Conservation (phyloP, 2,113 vertebrate species). For the Prionailurus viverrinus region DNA sequence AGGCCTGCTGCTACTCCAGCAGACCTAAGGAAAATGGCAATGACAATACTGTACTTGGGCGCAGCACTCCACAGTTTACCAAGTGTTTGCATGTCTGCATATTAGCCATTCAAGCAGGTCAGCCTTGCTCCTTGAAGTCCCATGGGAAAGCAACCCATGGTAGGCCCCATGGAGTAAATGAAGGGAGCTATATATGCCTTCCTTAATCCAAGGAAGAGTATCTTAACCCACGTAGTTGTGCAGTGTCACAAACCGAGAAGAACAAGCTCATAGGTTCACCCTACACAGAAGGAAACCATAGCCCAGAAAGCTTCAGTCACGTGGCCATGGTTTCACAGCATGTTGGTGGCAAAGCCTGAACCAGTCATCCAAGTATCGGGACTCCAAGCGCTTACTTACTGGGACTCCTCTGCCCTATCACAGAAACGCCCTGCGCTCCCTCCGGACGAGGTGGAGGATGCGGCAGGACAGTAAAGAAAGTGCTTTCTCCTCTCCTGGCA, state of each 20-base stretch:
- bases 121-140: not conserved
- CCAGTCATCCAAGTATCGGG: too few species aligned
- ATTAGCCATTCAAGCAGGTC: not conserved
- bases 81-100: rapidly evolving
- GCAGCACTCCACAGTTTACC: not conserved
- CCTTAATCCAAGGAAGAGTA: not conserved
- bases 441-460: not conserved
- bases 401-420: not conserved
- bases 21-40: not conserved
- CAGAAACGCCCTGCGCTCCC: not conserved
- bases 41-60: not conserved
- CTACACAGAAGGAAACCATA: not conserved
- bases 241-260: not conserved
- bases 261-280: not conserved
- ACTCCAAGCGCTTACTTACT: not conserved
- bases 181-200: not conserved
- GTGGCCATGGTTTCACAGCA: not conserved
- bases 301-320: not conserved
- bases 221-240: not conserved
- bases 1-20: not conserved
- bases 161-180: not conserved
- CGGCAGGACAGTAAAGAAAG: not conserved
- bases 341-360: not conserved
- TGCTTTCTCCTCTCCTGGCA: not conserved
- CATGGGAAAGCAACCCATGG: not conserved